Percentiles rank a stretch among this genome's conserved stretches.
phyloP scores from a whole-genome alignment of 2,888 invertebrate genomes.

The Zhuqinia jingwanae region DNA sequence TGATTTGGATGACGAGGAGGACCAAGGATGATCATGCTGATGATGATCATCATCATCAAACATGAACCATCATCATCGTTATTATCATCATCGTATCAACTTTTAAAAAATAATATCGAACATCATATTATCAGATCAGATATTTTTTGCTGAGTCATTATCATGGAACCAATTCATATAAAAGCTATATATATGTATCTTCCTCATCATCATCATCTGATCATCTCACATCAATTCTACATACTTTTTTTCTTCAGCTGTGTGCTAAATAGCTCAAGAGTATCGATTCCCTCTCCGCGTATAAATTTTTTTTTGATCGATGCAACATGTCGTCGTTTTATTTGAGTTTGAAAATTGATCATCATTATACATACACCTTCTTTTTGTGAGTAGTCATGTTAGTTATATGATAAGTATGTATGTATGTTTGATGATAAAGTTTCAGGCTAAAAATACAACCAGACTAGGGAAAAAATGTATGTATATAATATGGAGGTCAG shows the following conservation, averaged over 20 bases:
- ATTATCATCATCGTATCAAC: not conserved
- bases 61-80: conserved; percentile 22
- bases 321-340: not conserved
- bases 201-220: conserved; percentile 12
- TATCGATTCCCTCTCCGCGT: no score
- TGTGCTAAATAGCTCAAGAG: conserved; percentile 38
- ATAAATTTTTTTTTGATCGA: conserved; percentile 27
- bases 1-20: conserved; percentile 1
- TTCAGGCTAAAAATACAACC: conserved; percentile 45
- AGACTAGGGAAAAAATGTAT: no score
- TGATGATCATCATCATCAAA: conserved; percentile 27
- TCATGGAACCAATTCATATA: conserved; percentile 17
- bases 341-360: conserved; percentile 43
- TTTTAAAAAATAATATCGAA: conserved; percentile 9
- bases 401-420: conserved; percentile 35
- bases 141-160: conserved; percentile 24
- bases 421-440: conserved; percentile 48
- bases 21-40: not conserved
- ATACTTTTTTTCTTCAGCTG: no score
- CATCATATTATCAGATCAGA: not conserved
- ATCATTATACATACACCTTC: no score
- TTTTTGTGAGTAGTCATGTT: not conserved
- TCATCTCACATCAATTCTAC: no score
- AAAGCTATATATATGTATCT: not conserved
- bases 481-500: no score